Evolutionary conservation across 1,140 invertebrate species (phyloP).

Genomic region (Gerris buenoi): DNA sequence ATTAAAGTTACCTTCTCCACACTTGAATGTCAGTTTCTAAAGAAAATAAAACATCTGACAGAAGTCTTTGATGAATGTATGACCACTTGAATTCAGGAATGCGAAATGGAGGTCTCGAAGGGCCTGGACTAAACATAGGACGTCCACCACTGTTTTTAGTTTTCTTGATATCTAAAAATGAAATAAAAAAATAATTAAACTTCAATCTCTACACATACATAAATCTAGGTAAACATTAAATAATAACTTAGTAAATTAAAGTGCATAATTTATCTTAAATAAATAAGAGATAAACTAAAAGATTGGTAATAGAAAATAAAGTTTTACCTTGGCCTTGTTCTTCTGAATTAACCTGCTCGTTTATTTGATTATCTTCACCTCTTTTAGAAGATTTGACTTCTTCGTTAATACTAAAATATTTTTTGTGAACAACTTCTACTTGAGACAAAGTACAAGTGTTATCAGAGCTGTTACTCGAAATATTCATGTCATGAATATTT

Average conservation of each 20-base stretch:
- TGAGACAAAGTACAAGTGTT: neutral
- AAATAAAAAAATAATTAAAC: too few species aligned
- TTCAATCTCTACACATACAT: too few species aligned
- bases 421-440: neutral
- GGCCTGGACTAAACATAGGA: slow-evolving; percentile 88
- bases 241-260: too few species aligned
- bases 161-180: neutral
- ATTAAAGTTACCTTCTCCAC: slow-evolving; percentile 56
- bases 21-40: slow-evolving; percentile 95
- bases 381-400: neutral
- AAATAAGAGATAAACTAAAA: too few species aligned
- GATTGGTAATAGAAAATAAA: too few species aligned
- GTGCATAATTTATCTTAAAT: too few species aligned
- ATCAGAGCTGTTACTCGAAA: neutral
- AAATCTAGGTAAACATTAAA: too few species aligned
- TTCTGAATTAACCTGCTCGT: neutral
- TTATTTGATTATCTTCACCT: neutral
- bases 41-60: slow-evolving; percentile 93
- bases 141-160: slow-evolving; percentile 28
- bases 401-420: neutral
- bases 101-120: slow-evolving; percentile 87
- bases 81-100: slow-evolving; percentile 99
- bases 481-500: neutral
- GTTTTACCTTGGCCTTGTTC: neutral
- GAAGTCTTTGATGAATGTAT: slow-evolving; percentile 87